Evolutionary conservation across 1,140 invertebrate genomes (phyloP).

Genomic region (Diabrotica undecimpunctata): DNA sequence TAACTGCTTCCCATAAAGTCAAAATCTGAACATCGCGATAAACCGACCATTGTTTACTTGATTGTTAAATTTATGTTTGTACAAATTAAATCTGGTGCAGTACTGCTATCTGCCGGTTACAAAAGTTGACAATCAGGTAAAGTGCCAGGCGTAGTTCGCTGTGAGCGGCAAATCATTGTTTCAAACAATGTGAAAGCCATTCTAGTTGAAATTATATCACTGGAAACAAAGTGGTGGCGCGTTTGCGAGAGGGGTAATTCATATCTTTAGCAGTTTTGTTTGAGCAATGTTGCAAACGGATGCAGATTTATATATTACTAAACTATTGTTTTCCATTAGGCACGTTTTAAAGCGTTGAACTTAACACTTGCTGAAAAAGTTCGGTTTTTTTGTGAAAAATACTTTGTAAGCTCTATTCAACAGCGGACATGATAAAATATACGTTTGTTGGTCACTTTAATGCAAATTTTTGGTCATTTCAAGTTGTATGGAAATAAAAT

Average conservation of each 20-base stretch:
- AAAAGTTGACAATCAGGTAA: constrained; percentile 44
- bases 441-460: too few relatives aligned
- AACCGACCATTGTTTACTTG: constrained; percentile 49
- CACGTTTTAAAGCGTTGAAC: too few relatives aligned
- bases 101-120: constrained; percentile 43
- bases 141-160: constrained; percentile 20
- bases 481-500: too few relatives aligned
- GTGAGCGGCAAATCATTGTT: constrained; percentile 27
- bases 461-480: too few relatives aligned
- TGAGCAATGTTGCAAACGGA: neutral
- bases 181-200: constrained; percentile 12
- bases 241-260: constrained; percentile 1
- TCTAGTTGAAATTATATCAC: constrained; percentile 16
- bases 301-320: constrained; percentile 3
- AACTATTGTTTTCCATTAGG: neutral
- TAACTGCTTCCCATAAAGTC: constrained; percentile 46
- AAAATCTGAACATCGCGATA: constrained; percentile 49
- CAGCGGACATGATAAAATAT: too few relatives aligned
- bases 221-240: constrained; percentile 14
- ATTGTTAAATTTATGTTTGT: constrained; percentile 50
- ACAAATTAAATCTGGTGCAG: constrained; percentile 48
- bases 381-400: too few relatives aligned
- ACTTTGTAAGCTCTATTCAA: too few relatives aligned
- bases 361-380: too few relatives aligned
- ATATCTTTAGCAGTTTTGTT: constrained; percentile 1